Base-by-base conservation (phyloP, 2,797 vertebrate genomes). In the Phoebastria nigripes region DNA sequence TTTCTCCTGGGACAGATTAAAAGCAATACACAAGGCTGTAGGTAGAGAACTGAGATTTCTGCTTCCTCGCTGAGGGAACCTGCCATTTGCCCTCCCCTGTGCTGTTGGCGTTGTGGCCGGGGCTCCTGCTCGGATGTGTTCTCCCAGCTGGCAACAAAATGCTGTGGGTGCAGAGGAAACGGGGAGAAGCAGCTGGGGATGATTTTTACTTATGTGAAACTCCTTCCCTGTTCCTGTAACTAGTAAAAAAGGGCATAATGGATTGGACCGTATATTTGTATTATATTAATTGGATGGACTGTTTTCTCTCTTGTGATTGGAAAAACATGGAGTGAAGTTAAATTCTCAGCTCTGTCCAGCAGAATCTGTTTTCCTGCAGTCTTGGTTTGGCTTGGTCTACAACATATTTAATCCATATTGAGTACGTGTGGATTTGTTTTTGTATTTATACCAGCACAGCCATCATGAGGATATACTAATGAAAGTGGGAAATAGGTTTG, bases 61-160 rank as follows among this genome's bases (percentile, higher is more conserved):
- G 25, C 46, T 85, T 71, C 35, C 55, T 63, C 4, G 2, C 33
- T 54, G 65, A 66, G 35, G 44, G 24, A 61, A 51, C 26, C 77
- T 87, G 56, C 49, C 44, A 8, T 66, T 29, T 21, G 18, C 67
- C 9, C 11, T 46, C 29, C 51, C 8, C 39, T n/a, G 33, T 61
- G 67, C 46, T 82, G 42, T 4, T 0, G 2, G 62, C 70, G 18
- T 31, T 15, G 19, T 0, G 0, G 16, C 35, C 5, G 1, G 33
- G n/a, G 46, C 47, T 86, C 47, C 44, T 1, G 5, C 52, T 59
- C 2, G 0, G 29, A 7, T 6, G 6, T 26, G 9, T 26, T 66
- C 37, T 86, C 44, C 65, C 66, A 79, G 31, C 25, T 29, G 49
- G 24, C 44, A 33, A 19, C n/a, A 62, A 62, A 77, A 33, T 24